Conservation (phyloP, 2,888 invertebrate species). For the Drosophila greeni region DNA sequence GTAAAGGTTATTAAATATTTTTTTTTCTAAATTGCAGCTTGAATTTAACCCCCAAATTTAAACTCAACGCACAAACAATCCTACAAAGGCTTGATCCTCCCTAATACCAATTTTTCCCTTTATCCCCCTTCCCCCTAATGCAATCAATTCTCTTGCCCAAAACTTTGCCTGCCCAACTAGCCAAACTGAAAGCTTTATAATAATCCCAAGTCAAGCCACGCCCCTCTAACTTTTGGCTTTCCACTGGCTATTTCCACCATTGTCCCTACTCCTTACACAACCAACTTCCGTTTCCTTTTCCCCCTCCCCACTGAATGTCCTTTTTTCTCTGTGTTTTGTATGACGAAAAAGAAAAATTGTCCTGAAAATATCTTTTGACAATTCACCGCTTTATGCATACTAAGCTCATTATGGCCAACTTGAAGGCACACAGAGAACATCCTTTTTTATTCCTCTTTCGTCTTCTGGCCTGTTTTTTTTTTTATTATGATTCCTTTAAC, state of each 20-base stretch:
- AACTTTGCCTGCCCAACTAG: conserved; percentile 59
- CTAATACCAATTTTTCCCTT: conserved; percentile 6
- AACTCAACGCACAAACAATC: neutral
- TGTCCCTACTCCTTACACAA: conserved; percentile 35
- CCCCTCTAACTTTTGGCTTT: conserved; percentile 44
- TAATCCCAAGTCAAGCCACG: conserved; percentile 27
- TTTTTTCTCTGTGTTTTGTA: conserved; percentile 12
- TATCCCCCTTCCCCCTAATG: conserved; percentile 41
- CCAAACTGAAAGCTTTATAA: conserved; percentile 45
- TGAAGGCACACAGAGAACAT: conserved; percentile 50
- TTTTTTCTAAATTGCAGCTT: neutral
- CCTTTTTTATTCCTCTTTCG: conserved; percentile 40
- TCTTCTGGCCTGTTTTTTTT: conserved; percentile 21
- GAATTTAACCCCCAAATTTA: neutral
- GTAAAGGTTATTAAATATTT: too few species aligned
- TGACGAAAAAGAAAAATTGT: conserved; percentile 57
- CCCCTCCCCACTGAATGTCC: neutral
- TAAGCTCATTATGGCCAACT: conserved; percentile 66
- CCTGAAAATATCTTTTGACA: conserved; percentile 68
- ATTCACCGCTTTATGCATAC: conserved; percentile 68
- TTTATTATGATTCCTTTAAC: conserved; percentile 39
- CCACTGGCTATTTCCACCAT: conserved; percentile 59
- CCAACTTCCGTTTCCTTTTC: neutral
- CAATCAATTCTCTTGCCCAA: conserved; percentile 62
- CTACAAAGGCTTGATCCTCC: conserved; percentile 7